Evolutionary conservation across 2,797 vertebrate species (phyloP), one percentile per base, ranked within the genome.

Genomic region (Pterois miles): DNA sequence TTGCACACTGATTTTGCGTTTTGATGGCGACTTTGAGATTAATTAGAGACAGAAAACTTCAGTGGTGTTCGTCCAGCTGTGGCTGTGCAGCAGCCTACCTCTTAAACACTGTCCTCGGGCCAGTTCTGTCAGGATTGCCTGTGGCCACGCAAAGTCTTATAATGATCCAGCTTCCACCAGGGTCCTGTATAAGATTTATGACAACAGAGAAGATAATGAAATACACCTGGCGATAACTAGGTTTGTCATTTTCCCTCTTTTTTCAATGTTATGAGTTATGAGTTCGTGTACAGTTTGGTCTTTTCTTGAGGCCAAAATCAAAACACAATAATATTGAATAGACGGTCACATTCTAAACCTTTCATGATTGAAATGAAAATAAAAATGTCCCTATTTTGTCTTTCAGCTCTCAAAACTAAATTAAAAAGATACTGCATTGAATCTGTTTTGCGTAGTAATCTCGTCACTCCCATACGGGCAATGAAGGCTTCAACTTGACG

Each of bases 11-110:
- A 58, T 58, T 58, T 58, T 20, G 56, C 25, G 1, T 20, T 2
- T 78, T 80, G 20, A 83, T 29, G 48, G 65, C 50, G 66, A 86
- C 72, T 77, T 71, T 81, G 69, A 76, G 68, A 50, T 86, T 85
- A 89, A 87, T 89, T 87, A 86, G 70, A 82, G 46, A 11, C 60
- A 64, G 62, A 70, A 52, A 65, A 63, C 33, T 16, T 78, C n/a
- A n/a, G 74, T 50, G 52, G 70, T 43, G 63, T 59, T 76, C 72
- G 31, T 31, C 59, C 34, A 38, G 56, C 79, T 27, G 25, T 86
- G 81, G 72, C 85, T 31, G 63, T 36, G 64, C 60, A 70, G 67
- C 76, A 80, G 73, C 43, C 43, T 0, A 48, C 18, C 8, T 48
- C 43, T 48, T 48, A 18, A 48, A 48, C 1, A 10, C 75, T 63